Base-by-base conservation (phyloP, 2,113 vertebrate species). In the Nannospalax galili region DNA sequence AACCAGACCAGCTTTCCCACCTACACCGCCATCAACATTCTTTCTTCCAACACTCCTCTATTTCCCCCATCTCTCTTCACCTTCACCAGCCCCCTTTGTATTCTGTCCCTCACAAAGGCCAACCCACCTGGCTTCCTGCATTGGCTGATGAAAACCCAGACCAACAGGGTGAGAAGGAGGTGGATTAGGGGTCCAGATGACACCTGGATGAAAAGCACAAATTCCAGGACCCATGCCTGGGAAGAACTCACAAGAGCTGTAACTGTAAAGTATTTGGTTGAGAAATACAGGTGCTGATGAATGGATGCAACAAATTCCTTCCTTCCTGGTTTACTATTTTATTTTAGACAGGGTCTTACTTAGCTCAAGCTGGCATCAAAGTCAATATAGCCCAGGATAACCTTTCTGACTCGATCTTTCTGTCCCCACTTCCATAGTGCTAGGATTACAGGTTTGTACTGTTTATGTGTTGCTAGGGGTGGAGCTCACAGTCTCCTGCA, bases 1-100 rank as follows among this genome's bases (percentile, higher is more conserved):
- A 92, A 73, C 94, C 97, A 96, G 96, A 94, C 37, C 52, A 45
- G 70, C 60, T 82, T 74, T 96, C 93, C 93, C 82, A 88, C 95
- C 91, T 79, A 84, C 26, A 2, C 82, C 3, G 95, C 91, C 73
- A 40, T 94, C 96, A 92, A 40, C 96, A 72, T 60, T 70, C 42
- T 32, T 17, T 95, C 69, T 10, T 37, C 69, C n/a, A 16, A 40
- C 95, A 95, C 91, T n/a, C 93, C 42, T 16, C 0, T 4, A 9
- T 48, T 93, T 80, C 85, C 91, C 67, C n/a, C 60, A 2, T 72
- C 75, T 37, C 60, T 64, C 56, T 20, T 26, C 42, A 60, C 75
- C 84, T 69, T 77, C 28, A 3, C 2, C 0, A 2, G 16, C 32
- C 48, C 56, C 85, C 48, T 7, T 5, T 0, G 10, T 2, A 40